Base-by-base conservation (phyloP, 1,140 invertebrate genomes). In the Calephelis virginiensis region DNA sequence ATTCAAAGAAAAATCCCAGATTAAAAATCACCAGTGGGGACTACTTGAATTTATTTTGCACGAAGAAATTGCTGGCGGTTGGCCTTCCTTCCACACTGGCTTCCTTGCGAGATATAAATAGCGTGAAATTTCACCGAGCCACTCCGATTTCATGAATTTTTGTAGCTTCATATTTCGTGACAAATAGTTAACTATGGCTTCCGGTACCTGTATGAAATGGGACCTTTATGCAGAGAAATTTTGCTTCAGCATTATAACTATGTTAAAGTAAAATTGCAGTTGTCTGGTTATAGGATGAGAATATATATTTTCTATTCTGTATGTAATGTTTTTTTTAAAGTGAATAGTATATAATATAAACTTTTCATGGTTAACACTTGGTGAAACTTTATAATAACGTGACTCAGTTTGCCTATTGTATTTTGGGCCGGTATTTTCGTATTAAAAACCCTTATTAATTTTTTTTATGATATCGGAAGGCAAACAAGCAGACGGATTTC, bases 111-210 rank as follows among this genome's bases (percentile, higher is more conserved):
- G 73, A 76, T 82, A 82, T 86, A 84, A 82, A 84, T 82, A 83
- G 76, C 74, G 72, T 75, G 78, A 81, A 83, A 82, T 81, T 81
- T 75, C 76, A 74, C 72, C 69, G 66, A 81, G 76, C 61, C 71
- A 82, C 81, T 80, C 81, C 81, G 78, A 81, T 84, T 85, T 80
- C 77, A 84, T 86, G 81, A 84, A 86, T 86, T 86, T 86, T 82
- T 85, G 77, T 80, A 76, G 80, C 81, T 82, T 85, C 80, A 86
- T 83, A 86, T 86, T 86, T 81, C 77, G 80, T 81, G 84, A 84
- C 78, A 85, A 86, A 86, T 83, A 82, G 77, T 75, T 83, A 74
- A 77, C 68, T 72, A 69, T 71, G 73, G 69, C 72, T 77, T 74
- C 70, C 75, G 71, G 67, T 69, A 67, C 67, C 67, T 70, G 70